These are phyloP conservation scores for Gavia stellata DNA, from an alignment of 2,113 vertebrate species.

Conservation along the genomic window DNA sequence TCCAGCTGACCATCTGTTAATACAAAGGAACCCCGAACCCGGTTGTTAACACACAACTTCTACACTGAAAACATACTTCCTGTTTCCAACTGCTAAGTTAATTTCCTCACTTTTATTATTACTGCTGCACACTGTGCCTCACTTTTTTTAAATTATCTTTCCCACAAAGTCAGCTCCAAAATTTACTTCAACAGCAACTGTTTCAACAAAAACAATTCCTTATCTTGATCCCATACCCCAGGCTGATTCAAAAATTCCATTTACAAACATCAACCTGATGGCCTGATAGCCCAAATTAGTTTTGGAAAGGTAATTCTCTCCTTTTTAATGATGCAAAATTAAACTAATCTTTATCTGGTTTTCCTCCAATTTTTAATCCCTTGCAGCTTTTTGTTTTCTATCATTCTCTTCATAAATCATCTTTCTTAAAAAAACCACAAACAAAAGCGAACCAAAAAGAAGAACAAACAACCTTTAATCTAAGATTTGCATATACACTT, in stretches of 20 bases:
- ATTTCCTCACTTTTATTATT: slow-evolving; percentile 45
- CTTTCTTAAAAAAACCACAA: not conserved
- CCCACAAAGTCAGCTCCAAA: slow-evolving; percentile 4
- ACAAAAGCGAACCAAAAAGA: not conserved
- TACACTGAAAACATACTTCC: slow-evolving; percentile 30
- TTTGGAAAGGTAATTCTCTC: not conserved
- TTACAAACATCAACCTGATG: not conserved
- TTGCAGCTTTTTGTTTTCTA: not conserved
- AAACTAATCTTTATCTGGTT: not conserved
- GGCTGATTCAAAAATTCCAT: not conserved
- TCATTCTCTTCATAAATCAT: not conserved
- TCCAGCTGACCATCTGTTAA: slow-evolving; percentile 32
- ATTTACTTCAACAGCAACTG: not conserved
- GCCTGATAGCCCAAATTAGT: not conserved
- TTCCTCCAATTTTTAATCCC: not conserved
- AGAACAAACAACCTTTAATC: not conserved
- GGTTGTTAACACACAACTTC: not conserved
- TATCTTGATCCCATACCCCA: not conserved
- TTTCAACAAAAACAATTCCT: slow-evolving; percentile 4
- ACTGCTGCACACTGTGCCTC: not conserved
- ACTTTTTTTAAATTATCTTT: not conserved
- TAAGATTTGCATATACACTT: not conserved
- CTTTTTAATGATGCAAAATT: not conserved
- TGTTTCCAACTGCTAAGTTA: slow-evolving; percentile 22
- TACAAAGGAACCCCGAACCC: slow-evolving; percentile 12